These are phyloP conservation scores for Pseudolaguvia tuberculata DNA, from an alignment of 2,113 vertebrate genomes.

Conservation along the genomic window DNA sequence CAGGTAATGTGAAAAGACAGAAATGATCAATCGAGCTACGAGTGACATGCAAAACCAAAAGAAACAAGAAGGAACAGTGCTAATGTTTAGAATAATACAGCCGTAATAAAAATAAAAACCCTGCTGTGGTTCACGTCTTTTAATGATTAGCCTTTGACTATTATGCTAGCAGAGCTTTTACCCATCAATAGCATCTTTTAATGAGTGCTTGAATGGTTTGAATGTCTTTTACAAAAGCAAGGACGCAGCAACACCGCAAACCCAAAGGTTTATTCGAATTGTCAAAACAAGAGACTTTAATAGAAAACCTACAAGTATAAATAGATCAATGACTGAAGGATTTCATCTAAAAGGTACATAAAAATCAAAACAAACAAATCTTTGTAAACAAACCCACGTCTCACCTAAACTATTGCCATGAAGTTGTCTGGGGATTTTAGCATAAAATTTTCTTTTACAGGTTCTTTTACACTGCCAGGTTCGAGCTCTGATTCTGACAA, in stretches of 20 bases:
- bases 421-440: too few species aligned
- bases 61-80: not conserved
- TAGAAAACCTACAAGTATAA: too few species aligned
- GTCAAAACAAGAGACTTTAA: not conserved
- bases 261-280: not conserved
- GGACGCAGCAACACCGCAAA: not conserved
- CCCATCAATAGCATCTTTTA: not conserved
- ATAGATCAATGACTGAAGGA: too few species aligned
- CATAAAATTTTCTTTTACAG: too few species aligned
- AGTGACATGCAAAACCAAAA: not conserved
- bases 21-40: not conserved
- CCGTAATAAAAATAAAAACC: too few species aligned
- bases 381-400: too few species aligned
- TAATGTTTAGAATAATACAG: not conserved
- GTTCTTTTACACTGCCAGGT: too few species aligned
- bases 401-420: too few species aligned
- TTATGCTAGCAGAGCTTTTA: constrained; percentile 4
- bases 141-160: not conserved
- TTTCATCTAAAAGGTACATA: too few species aligned
- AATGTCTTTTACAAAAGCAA: not conserved
- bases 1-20: too few species aligned
- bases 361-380: too few species aligned
- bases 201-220: not conserved
- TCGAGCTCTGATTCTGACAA: too few species aligned
- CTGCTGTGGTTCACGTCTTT: not conserved